Conservation (phyloP, 2,113 vertebrate species). For the Calidris pugnax region DNA sequence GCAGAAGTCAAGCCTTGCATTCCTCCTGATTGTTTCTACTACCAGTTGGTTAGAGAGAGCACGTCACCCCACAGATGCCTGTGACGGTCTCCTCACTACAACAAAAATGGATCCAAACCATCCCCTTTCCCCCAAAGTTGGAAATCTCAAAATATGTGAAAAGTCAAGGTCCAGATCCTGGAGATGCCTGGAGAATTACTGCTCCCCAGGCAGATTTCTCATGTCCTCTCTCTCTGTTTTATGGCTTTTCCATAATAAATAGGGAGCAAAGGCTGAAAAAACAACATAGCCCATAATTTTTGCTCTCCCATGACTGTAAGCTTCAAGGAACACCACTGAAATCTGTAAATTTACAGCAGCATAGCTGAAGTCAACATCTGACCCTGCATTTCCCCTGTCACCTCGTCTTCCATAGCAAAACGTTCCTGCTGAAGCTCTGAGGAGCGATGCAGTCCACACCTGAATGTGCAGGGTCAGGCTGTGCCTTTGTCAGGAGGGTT, state of each 20-base stretch:
- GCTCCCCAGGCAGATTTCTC: constrained; percentile 13
- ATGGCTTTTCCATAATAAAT: constrained; percentile 28
- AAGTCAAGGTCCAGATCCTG: not conserved
- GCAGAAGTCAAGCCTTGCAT: not conserved
- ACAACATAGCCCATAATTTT: not conserved
- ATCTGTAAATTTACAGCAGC: not conserved
- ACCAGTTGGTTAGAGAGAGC: not conserved
- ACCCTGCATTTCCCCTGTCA: not conserved
- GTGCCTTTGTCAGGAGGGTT: not conserved
- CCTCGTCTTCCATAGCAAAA: not conserved
- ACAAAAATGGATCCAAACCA: not conserved
- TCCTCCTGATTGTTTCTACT: not conserved
- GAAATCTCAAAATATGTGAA: not conserved
- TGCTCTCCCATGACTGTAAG: not conserved
- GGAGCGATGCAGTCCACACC: not conserved
- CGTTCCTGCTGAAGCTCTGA: not conserved
- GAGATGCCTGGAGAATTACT: not conserved
- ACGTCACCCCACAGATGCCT: not conserved
- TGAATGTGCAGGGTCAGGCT: not conserved
- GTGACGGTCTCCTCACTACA: not conserved
- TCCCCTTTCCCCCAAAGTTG: not conserved
- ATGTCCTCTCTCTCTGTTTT: not conserved
- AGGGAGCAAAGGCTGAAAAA: constrained; percentile 36
- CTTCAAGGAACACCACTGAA: not conserved
- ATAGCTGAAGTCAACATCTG: not conserved